phyloP scores from a whole-genome alignment of 2,888 invertebrate species.

The Idaea biselata region DNA sequence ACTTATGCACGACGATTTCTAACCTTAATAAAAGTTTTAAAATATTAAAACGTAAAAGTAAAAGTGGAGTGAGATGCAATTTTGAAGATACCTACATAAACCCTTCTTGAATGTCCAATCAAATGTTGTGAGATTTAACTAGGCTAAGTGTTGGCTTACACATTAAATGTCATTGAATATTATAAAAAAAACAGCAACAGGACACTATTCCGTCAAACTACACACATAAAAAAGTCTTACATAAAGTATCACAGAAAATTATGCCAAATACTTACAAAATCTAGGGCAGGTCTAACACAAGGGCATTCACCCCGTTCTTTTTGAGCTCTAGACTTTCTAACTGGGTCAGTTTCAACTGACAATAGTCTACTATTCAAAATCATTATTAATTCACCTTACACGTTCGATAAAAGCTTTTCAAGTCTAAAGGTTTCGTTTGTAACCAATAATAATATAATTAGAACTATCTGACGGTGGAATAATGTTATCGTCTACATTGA shows the following conservation, averaged over 20 bases:
- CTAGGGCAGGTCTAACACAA: constrained; percentile 3
- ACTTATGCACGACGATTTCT: too few relatives aligned
- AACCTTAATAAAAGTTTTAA: too few relatives aligned
- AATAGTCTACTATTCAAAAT: not conserved
- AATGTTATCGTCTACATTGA: too few relatives aligned
- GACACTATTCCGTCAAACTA: not conserved
- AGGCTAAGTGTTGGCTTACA: too few relatives aligned
- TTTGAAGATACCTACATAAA: too few relatives aligned
- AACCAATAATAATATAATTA: not conserved
- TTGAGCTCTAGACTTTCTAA: not conserved
- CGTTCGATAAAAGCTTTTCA: not conserved
- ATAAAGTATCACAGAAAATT: not conserved
- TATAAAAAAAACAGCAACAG: too few relatives aligned
- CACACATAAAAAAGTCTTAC: not conserved
- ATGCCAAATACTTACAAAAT: not conserved
- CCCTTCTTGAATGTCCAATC: too few relatives aligned
- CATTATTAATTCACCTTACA: not conserved
- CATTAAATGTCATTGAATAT: too few relatives aligned
- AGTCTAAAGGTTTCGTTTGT: not conserved
- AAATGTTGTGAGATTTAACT: too few relatives aligned
- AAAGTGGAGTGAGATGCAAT: too few relatives aligned
- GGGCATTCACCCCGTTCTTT: not conserved
- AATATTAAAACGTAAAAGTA: too few relatives aligned
- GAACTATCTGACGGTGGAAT: too few relatives aligned
- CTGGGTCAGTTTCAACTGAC: not conserved